Base-by-base conservation (phyloP, 2,113 vertebrate genomes). In the Callionymus lyra region DNA sequence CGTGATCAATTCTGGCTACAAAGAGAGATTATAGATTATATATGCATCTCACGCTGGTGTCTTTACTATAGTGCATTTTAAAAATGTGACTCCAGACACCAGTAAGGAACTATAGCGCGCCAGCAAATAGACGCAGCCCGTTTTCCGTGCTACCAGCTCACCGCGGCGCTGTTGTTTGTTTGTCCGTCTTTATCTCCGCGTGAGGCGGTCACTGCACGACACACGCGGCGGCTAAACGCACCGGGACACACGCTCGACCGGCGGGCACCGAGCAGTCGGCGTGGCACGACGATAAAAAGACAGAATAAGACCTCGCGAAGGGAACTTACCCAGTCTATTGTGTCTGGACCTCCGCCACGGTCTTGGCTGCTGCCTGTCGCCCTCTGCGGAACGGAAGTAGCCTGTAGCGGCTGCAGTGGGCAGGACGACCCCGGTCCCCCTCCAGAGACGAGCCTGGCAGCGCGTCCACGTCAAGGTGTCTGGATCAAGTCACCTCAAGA, bases 341-440 rank as follows among this genome's bases (percentile, higher is more conserved):
- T 81, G 78, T 81, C 75, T 77, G 75, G 73, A 79, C 54, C 78
- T 81, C 78, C 78, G 72, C 77, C 72, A 65, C 74, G 41, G 68
- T 59, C 53, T 72, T 34, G 73, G 72, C 68, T 87, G 80, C 12
- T 75, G 76, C 84, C 83, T 84, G 83, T 84, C 77, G 82, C 85
- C 76, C 83, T 83, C 81, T 87, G 87, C 84, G 86, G 88, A 87
- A 81, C 85, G 87, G 88, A 91, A 91, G 87, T 89, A 65, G 68
- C 63, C 43, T 53, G 68, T 83, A 80, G 86, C 87, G 84, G 82
- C 84, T 80, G 83, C 84, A 83, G 85, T n/a, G 65, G 57, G 74
- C 60, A 54, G 59, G 13, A 13, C 64, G 6, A 60, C 50, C 2
- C 60, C 72, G 76, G 49, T 63, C 15, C 54, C 38, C 1, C 55